Evolutionary conservation across 2,797 vertebrate genomes (phyloP).

Genomic region (Salmo trutta): DNA sequence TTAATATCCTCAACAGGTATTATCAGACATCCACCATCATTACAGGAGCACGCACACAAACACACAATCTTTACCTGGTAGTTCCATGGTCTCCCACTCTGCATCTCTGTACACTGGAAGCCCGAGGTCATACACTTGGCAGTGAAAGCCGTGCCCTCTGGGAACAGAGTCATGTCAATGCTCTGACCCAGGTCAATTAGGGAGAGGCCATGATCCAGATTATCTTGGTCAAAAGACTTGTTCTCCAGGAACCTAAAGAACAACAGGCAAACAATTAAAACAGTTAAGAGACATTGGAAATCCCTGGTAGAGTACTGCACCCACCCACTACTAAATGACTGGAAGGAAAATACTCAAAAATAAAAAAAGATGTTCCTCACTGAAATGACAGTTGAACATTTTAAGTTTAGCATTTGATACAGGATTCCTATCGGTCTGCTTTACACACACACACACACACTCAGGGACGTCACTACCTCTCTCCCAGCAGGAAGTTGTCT

Average conservation of each 20-base stretch:
- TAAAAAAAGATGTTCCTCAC: background rate
- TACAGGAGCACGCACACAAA: background rate
- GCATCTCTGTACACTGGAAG: conserved; percentile 95
- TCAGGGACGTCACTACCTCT: conserved; percentile 68
- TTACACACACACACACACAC: background rate
- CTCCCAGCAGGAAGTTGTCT: conserved; percentile 91
- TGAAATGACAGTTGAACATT: background rate
- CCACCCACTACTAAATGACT: background rate
- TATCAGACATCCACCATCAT: background rate
- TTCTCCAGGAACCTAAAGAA: conserved; percentile 85
- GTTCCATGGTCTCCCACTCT: conserved; percentile 87
- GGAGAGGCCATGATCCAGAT: conserved; percentile 81
- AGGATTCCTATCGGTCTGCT: background rate
- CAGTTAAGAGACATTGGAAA: background rate
- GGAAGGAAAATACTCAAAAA: background rate
- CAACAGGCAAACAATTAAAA: background rate
- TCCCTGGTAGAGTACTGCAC: background rate
- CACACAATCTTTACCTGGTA: conserved; percentile 83
- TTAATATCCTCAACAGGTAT: background rate
- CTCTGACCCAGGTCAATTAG: conserved; percentile 93
- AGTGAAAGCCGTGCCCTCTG: conserved; percentile 84
- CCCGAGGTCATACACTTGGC: conserved; percentile 87
- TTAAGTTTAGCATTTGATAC: background rate
- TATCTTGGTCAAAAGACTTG: conserved; percentile 69
- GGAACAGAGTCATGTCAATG: conserved; percentile 91